Evolutionary conservation across 2,113 vertebrate species (phyloP).

Genomic region (Porphyrio hochstetteri): DNA sequence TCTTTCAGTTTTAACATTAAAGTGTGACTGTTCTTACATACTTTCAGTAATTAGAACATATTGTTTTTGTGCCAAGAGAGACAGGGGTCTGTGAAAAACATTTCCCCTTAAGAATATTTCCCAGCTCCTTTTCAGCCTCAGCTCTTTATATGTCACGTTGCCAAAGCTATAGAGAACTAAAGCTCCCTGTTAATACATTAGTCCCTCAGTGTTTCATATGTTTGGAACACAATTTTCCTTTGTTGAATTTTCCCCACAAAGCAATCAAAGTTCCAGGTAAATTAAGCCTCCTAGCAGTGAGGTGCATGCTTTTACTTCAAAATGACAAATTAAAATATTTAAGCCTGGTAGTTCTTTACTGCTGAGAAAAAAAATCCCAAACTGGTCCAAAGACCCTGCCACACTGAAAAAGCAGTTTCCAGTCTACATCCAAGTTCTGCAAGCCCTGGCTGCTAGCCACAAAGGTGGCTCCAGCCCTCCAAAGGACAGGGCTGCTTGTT

Average conservation of each 20-base stretch:
- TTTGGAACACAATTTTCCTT: background rate
- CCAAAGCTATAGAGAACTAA: background rate
- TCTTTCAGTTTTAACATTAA: background rate
- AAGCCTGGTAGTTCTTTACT: background rate
- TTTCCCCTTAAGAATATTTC: constrained; percentile 19
- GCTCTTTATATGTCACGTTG: background rate
- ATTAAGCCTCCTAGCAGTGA: background rate
- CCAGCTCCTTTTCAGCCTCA: background rate
- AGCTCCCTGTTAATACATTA: background rate
- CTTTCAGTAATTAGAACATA: constrained; percentile 23
- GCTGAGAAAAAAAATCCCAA: background rate
- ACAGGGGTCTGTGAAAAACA: background rate
- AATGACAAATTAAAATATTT: background rate
- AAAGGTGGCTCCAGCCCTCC: background rate
- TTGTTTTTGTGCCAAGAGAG: background rate
- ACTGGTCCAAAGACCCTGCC: background rate
- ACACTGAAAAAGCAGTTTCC: background rate
- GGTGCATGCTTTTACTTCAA: background rate
- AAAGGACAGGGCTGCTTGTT: background rate
- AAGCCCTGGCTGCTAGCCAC: background rate
- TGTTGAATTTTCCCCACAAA: background rate
- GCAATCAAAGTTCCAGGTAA: background rate
- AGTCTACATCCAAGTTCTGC: background rate
- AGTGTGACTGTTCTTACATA: background rate
- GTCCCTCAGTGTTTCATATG: background rate